These are phyloP conservation scores for Dasyurus viverrinus DNA, from an alignment of 2,113 vertebrate species.

Conservation along the genomic window DNA sequence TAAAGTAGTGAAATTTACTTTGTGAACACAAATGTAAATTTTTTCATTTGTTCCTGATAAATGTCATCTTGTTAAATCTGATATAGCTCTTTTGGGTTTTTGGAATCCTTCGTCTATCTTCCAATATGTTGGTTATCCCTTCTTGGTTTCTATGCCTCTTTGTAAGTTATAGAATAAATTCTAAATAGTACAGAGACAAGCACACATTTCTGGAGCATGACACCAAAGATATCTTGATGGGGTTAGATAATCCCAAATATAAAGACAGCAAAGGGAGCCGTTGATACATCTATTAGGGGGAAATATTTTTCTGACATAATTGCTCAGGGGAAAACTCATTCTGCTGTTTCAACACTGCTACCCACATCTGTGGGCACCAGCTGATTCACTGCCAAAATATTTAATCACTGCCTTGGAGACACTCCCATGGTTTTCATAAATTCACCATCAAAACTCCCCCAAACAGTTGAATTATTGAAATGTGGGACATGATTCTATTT, in stretches of 20 bases:
- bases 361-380: not conserved
- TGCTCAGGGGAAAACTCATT: not conserved
- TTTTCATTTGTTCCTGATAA: not conserved
- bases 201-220: not conserved
- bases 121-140: not conserved
- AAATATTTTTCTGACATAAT: not conserved
- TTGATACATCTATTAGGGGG: not conserved
- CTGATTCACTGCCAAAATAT: not conserved
- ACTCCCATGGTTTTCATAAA: not conserved
- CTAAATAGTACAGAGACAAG: not conserved
- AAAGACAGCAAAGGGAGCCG: not conserved
- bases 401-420: conserved; percentile 1
- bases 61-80: not conserved
- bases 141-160: not conserved
- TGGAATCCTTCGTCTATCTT: not conserved
- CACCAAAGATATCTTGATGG: not conserved
- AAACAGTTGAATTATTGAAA: not conserved
- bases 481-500: not conserved
- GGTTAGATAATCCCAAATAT: not conserved
- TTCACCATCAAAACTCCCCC: not conserved
- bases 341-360: not conserved
- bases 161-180: not conserved
- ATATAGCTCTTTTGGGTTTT: not conserved
- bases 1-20: not conserved
- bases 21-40: not conserved